Evolutionary conservation across 2,888 invertebrate species (phyloP).

Genomic region (Dolichomitus sp.): DNA sequence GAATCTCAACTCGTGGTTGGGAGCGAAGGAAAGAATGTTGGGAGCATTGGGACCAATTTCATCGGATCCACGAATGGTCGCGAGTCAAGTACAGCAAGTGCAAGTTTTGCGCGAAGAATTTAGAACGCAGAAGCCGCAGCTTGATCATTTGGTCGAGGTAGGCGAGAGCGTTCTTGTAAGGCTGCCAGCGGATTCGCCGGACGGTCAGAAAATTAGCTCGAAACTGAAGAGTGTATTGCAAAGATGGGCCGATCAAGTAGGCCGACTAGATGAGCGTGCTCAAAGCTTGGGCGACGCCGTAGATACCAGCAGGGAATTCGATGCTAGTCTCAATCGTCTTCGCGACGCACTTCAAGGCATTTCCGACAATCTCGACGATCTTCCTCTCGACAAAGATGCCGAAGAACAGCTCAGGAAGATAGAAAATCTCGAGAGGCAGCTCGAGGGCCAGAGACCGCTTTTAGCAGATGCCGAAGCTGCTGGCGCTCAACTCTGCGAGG

Average conservation of each 20-base stretch:
- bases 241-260: slow-evolving; percentile 93
- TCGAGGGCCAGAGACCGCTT: slow-evolving; percentile 95
- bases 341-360: slow-evolving; percentile 95
- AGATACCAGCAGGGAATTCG: slow-evolving; percentile 97
- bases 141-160: slow-evolving; percentile 94
- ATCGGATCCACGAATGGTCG: slow-evolving; percentile 97
- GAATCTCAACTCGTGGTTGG: slow-evolving; percentile 94
- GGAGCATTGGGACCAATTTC: slow-evolving; percentile 98
- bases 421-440: slow-evolving; percentile 94
- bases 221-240: slow-evolving; percentile 92
- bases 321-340: slow-evolving; percentile 94
- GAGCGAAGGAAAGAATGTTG: slow-evolving; percentile 98
- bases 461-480: slow-evolving; percentile 96
- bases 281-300: slow-evolving; percentile 96
- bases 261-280: slow-evolving; percentile 95
- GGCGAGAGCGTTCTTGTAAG: slow-evolving; percentile 91
- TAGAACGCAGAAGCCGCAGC: slow-evolving; percentile 96
- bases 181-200: slow-evolving; percentile 87
- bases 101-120: slow-evolving; percentile 98
- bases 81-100: slow-evolving; percentile 96
- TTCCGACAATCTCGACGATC: slow-evolving; percentile 94
- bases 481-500: slow-evolving; percentile 95
- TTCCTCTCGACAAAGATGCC: slow-evolving; percentile 93
- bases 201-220: slow-evolving; percentile 90
- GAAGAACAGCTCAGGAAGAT: slow-evolving; percentile 96